Evolutionary conservation across 2,797 vertebrate genomes (phyloP).

Genomic region (Moxostoma hubbsi): DNA sequence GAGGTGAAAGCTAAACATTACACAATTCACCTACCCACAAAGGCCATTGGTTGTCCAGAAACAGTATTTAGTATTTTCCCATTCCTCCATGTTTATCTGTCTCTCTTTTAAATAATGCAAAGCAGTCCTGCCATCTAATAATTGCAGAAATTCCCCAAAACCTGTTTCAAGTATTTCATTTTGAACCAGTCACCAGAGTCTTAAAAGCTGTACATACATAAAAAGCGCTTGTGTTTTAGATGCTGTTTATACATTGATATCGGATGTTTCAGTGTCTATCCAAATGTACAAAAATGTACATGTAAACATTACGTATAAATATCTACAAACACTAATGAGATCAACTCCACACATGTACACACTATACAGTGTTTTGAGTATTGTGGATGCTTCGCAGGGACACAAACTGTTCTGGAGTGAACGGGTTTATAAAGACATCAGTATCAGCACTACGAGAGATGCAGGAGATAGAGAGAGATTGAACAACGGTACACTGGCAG

Average conservation of each 20-base stretch:
- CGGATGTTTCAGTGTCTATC: too few relatives aligned
- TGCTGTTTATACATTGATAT: too few relatives aligned
- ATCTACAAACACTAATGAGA: too few relatives aligned
- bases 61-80: too few relatives aligned
- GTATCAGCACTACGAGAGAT: conserved; percentile 54
- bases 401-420: conserved; percentile 55
- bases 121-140: too few relatives aligned
- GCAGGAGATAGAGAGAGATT: conserved; percentile 56
- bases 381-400: conserved; percentile 37
- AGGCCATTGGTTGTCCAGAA: too few relatives aligned
- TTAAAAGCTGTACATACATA: background rate
- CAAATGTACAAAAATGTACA: background rate
- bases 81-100: too few relatives aligned
- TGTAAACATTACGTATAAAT: too few relatives aligned
- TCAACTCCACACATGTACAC: conserved; percentile 7
- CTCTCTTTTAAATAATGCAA: too few relatives aligned
- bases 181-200: too few relatives aligned
- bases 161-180: too few relatives aligned
- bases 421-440: conserved; percentile 72
- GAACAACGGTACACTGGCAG: conserved; percentile 58
- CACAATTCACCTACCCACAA: background rate
- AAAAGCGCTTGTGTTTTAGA: background rate
- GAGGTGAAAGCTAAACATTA: background rate
- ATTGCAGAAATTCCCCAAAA: too few relatives aligned
- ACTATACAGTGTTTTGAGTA: background rate